These are phyloP conservation scores for Diadophis punctatus DNA, from an alignment of 2,113 vertebrate species.

Conservation along the genomic window DNA sequence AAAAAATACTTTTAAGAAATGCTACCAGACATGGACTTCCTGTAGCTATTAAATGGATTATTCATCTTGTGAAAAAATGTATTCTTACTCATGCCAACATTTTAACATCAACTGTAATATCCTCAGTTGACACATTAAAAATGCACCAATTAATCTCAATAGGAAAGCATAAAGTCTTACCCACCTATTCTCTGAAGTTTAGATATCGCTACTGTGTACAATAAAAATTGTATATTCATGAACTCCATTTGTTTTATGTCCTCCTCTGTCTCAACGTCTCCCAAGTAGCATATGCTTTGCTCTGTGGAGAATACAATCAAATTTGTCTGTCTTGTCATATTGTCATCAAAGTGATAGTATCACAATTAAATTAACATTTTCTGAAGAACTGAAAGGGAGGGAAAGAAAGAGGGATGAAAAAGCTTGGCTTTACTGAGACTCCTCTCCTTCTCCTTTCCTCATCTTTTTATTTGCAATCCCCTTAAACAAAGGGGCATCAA, in stretches of 20 bases:
- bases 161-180: slow-evolving; percentile 74
- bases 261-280: slow-evolving; percentile 83
- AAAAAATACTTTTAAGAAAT: slow-evolving; percentile 73
- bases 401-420: slow-evolving; percentile 71
- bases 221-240: slow-evolving; percentile 88
- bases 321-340: slow-evolving; percentile 92
- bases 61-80: slow-evolving; percentile 78
- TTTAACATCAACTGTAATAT: slow-evolving; percentile 76
- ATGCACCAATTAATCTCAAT: slow-evolving; percentile 82
- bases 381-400: slow-evolving; percentile 79
- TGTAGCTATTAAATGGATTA: slow-evolving; percentile 70
- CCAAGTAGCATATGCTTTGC: slow-evolving; percentile 83
- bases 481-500: slow-evolving; percentile 23
- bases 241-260: slow-evolving; percentile 84
- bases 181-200: slow-evolving; percentile 78
- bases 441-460: slow-evolving; percentile 13
- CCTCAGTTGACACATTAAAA: slow-evolving; percentile 73
- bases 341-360: slow-evolving; percentile 89
- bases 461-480: neutral
- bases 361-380: slow-evolving; percentile 92
- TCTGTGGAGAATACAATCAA: slow-evolving; percentile 91
- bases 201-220: slow-evolving; percentile 83
- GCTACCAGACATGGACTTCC: slow-evolving; percentile 71
- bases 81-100: slow-evolving; percentile 74
- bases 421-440: slow-evolving; percentile 61